Base-by-base conservation (phyloP, 2,888 invertebrate genomes). In the Tenthredo distinguenda region DNA sequence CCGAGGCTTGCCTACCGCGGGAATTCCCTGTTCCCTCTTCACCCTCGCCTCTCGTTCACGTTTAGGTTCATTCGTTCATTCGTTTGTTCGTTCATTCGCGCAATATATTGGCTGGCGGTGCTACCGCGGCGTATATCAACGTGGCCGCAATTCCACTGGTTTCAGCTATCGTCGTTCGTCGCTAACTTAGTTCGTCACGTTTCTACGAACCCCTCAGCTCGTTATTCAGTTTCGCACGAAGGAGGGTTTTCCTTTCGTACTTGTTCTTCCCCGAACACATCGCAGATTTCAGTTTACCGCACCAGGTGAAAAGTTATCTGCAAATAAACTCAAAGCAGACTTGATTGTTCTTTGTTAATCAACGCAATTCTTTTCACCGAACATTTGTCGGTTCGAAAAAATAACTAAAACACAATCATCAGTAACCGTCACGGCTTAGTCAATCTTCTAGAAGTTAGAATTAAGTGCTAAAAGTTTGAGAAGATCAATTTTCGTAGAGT, bases 91-190 rank as follows among this genome's bases (percentile, higher is more conserved):
- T 58, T 58, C 76, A 58, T 79, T 65, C 65, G 55, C 21, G 31
- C 77, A 58, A 85, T 85, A 85, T 85, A 85, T 85, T 85, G 65
- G 85, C 85, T 37, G 10, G 76, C 37, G 58, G n/a, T 37, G 43
- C n/a, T 58, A 43, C 77, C 65, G 40, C 21, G 79, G 34, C 76
- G 71, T 85, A 85, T 65, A 85, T 85, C 85, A 85, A 50, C 77
- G 62, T 77, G 65, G 76, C 84, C 74, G 40, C 81, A 81, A 81
- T 81, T 81, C n/a, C 40, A 81, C 62, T n/a, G 58, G 81, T 81
- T 81, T 40, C 81, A 58, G 74, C 84, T 76, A 84, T 74, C 84
- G 58, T 84, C 74, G 62, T 58, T 74, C 72, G 55, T 58, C 72
- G 74, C 81, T 58, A 81, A 81, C 58, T 81, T 81, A 81, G 81